Percentiles rank a stretch among this genome's conserved stretches.
These are phyloP conservation scores for Fukomys damarensis DNA, from an alignment of 2,113 vertebrate genomes.

Conservation along the genomic window DNA sequence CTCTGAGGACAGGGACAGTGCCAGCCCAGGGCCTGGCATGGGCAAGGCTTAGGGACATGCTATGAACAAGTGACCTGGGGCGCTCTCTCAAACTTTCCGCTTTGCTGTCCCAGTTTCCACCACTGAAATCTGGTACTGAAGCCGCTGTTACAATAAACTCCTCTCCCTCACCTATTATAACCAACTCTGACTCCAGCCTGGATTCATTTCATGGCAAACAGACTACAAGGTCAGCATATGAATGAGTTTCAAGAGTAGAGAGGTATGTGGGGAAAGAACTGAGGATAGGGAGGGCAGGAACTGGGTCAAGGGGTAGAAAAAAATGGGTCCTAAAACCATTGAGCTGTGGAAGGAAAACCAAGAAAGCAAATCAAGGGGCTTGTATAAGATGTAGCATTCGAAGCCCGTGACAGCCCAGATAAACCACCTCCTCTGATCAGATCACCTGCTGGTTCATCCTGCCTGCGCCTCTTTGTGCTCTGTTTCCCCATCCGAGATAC, in stretches of 20 bases:
- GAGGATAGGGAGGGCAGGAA: neutral
- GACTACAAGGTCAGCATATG: neutral
- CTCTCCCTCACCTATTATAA: neutral
- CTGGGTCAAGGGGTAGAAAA: neutral
- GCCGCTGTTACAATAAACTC: neutral
- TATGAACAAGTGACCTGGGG: no score
- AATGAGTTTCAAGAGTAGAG: conserved; percentile 11
- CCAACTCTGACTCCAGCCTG: neutral
- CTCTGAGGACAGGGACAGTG: neutral
- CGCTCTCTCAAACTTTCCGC: neutral
- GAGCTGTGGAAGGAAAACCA: neutral
- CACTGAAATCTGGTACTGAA: neutral
- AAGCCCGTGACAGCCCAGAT: neutral
- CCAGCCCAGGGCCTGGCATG: neutral
- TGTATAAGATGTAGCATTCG: neutral
- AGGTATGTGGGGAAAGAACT: neutral
- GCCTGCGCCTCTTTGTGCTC: conserved; percentile 12
- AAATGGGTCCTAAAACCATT: neutral
- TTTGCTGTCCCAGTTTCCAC: neutral
- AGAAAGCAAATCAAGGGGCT: neutral
- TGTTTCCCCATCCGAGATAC: conserved; percentile 37
- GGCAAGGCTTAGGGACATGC: neutral
- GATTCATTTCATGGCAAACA: conserved; percentile 10
- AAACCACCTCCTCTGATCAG: conserved; percentile 21
- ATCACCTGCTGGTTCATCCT: conserved; percentile 52